Conservation (phyloP, 2,888 invertebrate genomes). For the Pseudoips prasinana region DNA sequence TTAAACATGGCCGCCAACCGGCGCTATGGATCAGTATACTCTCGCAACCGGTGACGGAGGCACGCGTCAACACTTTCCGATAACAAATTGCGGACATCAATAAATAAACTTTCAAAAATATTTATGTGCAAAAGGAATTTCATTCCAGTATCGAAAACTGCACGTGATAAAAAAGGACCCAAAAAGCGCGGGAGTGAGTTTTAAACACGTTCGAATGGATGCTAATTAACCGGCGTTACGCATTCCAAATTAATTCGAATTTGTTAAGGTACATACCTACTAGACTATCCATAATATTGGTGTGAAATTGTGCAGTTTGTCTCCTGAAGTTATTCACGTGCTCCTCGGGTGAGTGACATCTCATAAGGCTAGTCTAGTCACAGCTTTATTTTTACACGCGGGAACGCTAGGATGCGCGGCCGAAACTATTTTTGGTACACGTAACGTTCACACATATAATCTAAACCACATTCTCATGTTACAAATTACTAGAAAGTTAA, state of each 20-base stretch:
- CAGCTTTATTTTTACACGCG: slow-evolving; percentile 66
- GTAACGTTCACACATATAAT: slow-evolving; percentile 60
- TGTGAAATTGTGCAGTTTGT: slow-evolving; percentile 49
- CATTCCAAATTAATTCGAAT: slow-evolving; percentile 54
- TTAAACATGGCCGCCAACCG: slow-evolving; percentile 66
- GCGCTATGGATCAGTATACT: slow-evolving; percentile 58
- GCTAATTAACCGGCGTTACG: slow-evolving; percentile 58
- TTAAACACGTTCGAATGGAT: slow-evolving; percentile 49
- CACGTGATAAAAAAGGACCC: slow-evolving; percentile 32
- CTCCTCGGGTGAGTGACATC: slow-evolving; percentile 72
- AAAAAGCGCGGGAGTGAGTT: slow-evolving; percentile 56
- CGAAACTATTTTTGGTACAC: slow-evolving; percentile 71
- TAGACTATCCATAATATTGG: slow-evolving; percentile 47
- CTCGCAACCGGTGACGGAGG: slow-evolving; percentile 59
- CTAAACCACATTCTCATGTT: slow-evolving; percentile 67
- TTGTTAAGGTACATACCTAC: slow-evolving; percentile 55
- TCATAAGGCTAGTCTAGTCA: slow-evolving; percentile 47
- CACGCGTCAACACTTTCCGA: slow-evolving; percentile 53
- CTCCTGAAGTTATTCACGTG: slow-evolving; percentile 45
- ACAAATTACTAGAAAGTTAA: slow-evolving; percentile 50
- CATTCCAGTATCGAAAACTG: slow-evolving; percentile 24
- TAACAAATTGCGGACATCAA: slow-evolving; percentile 35
- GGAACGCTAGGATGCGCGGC: slow-evolving; percentile 60
- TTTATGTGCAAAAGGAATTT: slow-evolving; percentile 36
- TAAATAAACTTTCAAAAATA: slow-evolving; percentile 35